Evolutionary conservation across 2,797 vertebrate genomes (phyloP).

Genomic region (Argya squamiceps): DNA sequence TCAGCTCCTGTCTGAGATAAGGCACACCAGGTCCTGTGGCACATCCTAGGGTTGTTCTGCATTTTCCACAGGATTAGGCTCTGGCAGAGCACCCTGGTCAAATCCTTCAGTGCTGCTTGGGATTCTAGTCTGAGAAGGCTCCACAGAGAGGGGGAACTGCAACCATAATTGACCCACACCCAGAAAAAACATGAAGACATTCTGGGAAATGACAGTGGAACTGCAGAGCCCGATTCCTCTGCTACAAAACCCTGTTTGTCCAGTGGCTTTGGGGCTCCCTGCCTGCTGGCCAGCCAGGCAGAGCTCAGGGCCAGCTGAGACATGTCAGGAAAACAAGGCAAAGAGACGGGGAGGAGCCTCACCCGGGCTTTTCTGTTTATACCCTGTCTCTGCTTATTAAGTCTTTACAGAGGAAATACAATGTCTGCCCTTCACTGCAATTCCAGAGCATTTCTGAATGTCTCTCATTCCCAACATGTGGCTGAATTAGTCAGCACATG

Average conservation of each 20-base stretch:
- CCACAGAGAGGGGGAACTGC: background rate
- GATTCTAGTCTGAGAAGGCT: background rate
- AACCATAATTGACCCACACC: slow-evolving; percentile 33
- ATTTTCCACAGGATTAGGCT: background rate
- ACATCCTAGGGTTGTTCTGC: background rate
- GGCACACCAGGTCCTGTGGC: background rate
- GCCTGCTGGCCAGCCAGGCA: slow-evolving; percentile 22
- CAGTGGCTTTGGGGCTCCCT: slow-evolving; percentile 8
- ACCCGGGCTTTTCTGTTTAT: slow-evolving; percentile 22
- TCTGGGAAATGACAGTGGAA: slow-evolving; percentile 25
- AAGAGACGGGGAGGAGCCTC: slow-evolving; percentile 33
- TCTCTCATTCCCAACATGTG: background rate
- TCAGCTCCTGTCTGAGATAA: background rate
- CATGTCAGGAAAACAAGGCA: slow-evolving; percentile 59
- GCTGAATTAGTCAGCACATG: background rate
- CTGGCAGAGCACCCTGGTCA: background rate
- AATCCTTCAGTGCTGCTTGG: background rate
- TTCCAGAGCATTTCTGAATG: background rate
- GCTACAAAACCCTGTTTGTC: slow-evolving; percentile 49
- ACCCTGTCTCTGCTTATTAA: slow-evolving; percentile 1
- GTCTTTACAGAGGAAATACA: slow-evolving; percentile 3
- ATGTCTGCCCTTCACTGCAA: slow-evolving; percentile 7
- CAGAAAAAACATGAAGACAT: slow-evolving; percentile 24
- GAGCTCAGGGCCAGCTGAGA: slow-evolving; percentile 43
- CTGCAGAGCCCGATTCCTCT: background rate